A percentile compares a stretch with the other conserved stretches of the same genome.
Evolutionary conservation across 1,140 invertebrate species (phyloP).

Genomic region (Caligus rogercresseyi): DNA sequence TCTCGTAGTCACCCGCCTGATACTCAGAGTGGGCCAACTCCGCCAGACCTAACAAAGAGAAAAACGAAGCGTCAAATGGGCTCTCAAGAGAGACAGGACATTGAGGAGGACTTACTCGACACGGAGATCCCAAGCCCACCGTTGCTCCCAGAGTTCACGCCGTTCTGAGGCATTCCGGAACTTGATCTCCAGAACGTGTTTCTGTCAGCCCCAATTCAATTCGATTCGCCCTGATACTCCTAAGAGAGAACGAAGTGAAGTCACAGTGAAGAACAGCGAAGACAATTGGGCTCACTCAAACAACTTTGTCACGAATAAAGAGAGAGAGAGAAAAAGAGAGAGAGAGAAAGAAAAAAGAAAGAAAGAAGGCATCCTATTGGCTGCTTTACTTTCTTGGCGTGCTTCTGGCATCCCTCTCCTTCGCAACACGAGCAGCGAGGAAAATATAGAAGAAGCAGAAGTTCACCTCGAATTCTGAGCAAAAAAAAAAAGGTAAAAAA

Average conservation of each 20-base stretch:
- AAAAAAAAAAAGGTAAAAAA: too few relatives aligned
- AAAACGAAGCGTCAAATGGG: conserved; percentile 24
- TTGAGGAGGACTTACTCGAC: background rate
- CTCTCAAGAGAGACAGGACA: background rate
- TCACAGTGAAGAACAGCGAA: background rate
- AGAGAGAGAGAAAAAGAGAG: background rate
- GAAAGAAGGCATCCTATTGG: too few relatives aligned
- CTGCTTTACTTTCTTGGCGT: too few relatives aligned
- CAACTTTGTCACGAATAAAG: background rate
- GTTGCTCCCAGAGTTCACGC: background rate
- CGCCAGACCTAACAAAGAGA: conserved; percentile 71
- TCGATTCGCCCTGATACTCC: background rate
- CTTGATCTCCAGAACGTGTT: background rate
- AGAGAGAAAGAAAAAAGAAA: background rate
- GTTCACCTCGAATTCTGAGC: too few relatives aligned
- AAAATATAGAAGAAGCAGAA: too few relatives aligned
- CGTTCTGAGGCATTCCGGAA: background rate
- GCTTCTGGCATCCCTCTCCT: too few relatives aligned
- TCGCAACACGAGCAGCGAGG: too few relatives aligned
- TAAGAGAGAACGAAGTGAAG: background rate
- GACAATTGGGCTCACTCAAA: background rate
- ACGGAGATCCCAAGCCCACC: background rate
- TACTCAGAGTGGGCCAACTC: conserved; percentile 90
- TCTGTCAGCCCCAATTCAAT: background rate
- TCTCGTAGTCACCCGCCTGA: conserved; percentile 93